Base-by-base conservation (phyloP, 2,797 vertebrate genomes). In the Muraenolepis orangiensis region DNA sequence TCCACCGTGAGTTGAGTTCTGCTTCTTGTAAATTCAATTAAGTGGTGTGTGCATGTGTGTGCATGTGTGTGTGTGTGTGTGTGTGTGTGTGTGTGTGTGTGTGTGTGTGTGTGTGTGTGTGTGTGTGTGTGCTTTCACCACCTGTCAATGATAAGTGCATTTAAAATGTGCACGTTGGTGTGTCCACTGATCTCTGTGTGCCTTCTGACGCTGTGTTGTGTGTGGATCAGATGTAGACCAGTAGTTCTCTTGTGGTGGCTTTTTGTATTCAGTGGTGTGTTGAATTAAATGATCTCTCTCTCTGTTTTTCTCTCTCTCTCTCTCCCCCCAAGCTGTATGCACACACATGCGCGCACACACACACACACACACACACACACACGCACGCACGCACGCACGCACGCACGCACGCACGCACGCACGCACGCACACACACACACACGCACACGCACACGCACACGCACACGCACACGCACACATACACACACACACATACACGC, bases 261-360 rank as follows among this genome's bases (percentile, higher is more conserved):
- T 61, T n/a, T n/a, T n/a, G n/a, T n/a, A n/a, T n/a, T n/a, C 42
- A 20, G 14, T 46, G 14, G 34, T 40, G 34, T 86, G 89, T 85
- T 83, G 85, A 82, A 87, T 89, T 87, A 85, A 88, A 84, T 80
- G 85, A 6, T 16, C 28, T 16, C 66, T 68, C 66, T 68, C 66
- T 30, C 28, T 67, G 26, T 30, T 28, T 11, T 31, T 69, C 32
- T 38, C 69, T 69, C 68, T n/a, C 68, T 70, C 67, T 32, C 67
- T 69, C 29, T 80, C 82, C 79, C 78, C 6, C 31, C 74, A n/a
- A n/a, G n/a, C n/a, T n/a, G 30, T 20, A 69, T 36, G 32, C 18
- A 79, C 46, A 57, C 70, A 84, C 78, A 61, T 2, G 26, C 69
- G 28, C 12, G 23, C 20, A 66, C 68, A 61, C 38, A 30, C 42